Conservation (phyloP, 2,797 vertebrate species). For the Schizopygopsis pylzovi region DNA sequence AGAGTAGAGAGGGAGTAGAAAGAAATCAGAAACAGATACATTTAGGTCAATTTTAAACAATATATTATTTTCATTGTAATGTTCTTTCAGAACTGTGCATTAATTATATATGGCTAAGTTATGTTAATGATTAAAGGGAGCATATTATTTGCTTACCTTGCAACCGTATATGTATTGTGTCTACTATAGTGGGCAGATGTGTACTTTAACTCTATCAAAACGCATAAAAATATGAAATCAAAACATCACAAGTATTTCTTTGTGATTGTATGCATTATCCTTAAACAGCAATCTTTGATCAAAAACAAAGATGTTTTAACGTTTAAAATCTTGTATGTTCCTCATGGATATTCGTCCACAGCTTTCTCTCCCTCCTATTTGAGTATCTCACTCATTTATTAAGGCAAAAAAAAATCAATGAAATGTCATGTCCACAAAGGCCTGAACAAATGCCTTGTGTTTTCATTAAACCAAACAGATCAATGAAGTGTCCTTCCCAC, state of each 20-base stretch:
- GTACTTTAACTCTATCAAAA: background rate
- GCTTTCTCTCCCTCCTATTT: background rate
- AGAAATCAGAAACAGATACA: background rate
- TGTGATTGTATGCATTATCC: background rate
- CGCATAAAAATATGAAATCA: background rate
- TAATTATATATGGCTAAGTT: background rate
- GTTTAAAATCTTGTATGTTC: background rate
- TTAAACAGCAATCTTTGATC: background rate
- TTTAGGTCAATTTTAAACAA: background rate
- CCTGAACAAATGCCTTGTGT: conserved; percentile 5
- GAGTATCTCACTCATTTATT: conserved; percentile 4
- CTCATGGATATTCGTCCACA: background rate
- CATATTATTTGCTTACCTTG: background rate
- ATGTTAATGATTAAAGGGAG: background rate
- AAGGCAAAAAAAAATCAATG: background rate
- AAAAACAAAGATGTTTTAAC: background rate
- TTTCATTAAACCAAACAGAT: conserved; percentile 21
- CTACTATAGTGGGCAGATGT: background rate
- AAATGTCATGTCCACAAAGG: conserved; percentile 11
- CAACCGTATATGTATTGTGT: background rate
- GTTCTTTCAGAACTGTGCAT: background rate
- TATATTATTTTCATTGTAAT: background rate
- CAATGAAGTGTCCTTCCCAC: conserved; percentile 18
- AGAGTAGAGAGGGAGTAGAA: background rate
- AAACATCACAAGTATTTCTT: background rate